Evolutionary conservation across 2,888 invertebrate genomes (phyloP).

Genomic region (Netelia inedita): DNA sequence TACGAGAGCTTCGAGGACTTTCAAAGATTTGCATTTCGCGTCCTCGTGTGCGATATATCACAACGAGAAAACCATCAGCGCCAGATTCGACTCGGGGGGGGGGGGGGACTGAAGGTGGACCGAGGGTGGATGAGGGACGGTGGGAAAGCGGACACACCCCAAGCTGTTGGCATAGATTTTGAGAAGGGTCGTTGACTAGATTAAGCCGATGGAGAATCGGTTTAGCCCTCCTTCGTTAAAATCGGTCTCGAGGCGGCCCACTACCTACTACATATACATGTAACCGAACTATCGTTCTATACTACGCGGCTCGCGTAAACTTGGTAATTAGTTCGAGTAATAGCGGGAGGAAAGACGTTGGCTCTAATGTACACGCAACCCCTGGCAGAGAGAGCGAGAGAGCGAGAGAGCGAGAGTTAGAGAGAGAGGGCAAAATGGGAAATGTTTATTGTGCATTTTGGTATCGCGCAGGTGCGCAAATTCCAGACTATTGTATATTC

Average conservation of each 20-base stretch:
- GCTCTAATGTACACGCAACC: background rate
- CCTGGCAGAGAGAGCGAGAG: background rate
- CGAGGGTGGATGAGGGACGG: background rate
- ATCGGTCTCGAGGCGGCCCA: constrained; percentile 35
- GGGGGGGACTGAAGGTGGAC: background rate
- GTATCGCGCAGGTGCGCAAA: constrained; percentile 10
- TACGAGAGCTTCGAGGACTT: background rate
- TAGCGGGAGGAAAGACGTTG: background rate
- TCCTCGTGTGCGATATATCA: constrained; percentile 13
- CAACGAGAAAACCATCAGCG: constrained; percentile 27
- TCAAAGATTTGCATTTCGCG: constrained; percentile 28
- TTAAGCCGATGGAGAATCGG: constrained; percentile 60
- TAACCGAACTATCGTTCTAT: constrained; percentile 12
- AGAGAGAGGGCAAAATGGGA: background rate
- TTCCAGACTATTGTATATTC: background rate
- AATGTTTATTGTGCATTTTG: constrained; percentile 19
- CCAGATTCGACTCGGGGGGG: background rate
- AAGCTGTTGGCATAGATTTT: constrained; percentile 54
- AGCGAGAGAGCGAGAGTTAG: background rate
- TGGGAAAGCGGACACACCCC: constrained; percentile 28
- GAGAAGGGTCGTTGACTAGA: constrained; percentile 62
- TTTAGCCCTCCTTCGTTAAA: constrained; percentile 55
- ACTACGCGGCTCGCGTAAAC: constrained; percentile 19
- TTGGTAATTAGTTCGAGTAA: constrained; percentile 53
- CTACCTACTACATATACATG: background rate